Evolutionary conservation across 2,797 vertebrate species (phyloP).

Genomic region (Argentina silus): DNA sequence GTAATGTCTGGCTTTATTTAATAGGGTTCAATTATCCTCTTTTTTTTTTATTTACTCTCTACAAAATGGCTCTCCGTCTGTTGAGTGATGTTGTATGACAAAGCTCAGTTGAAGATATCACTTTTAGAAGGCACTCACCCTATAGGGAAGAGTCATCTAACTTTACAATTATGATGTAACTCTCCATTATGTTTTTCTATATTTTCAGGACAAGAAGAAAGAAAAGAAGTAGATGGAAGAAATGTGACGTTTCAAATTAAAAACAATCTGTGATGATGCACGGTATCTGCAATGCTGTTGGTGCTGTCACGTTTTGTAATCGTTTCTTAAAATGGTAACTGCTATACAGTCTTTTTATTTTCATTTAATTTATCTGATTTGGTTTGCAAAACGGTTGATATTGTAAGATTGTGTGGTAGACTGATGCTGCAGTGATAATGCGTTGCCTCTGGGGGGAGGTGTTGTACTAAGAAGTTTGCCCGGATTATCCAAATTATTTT

Average conservation of each 20-base stretch:
- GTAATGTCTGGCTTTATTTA: constrained; percentile 61
- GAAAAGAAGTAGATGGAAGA: constrained; percentile 85
- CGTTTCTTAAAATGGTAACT: constrained; percentile 66
- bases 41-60: not conserved
- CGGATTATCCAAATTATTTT: constrained; percentile 53
- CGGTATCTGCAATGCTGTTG: constrained; percentile 77
- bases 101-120: too few species aligned
- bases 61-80: not conserved
- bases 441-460: constrained; percentile 64
- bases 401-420: constrained; percentile 46
- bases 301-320: constrained; percentile 80
- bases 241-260: constrained; percentile 19
- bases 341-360: constrained; percentile 65
- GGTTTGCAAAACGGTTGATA: constrained; percentile 47
- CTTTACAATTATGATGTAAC: not conserved
- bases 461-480: constrained; percentile 31
- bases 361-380: constrained; percentile 30
- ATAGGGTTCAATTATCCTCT: not conserved
- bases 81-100: too few species aligned
- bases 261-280: constrained; percentile 64
- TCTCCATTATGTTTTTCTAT: not conserved
- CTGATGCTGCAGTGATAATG: constrained; percentile 57
- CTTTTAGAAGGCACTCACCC: too few species aligned
- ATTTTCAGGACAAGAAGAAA: constrained; percentile 92
- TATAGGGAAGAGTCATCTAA: not conserved